Evolutionary conservation across 2,888 invertebrate species (phyloP).

Genomic region (Spialia ferax): DNA sequence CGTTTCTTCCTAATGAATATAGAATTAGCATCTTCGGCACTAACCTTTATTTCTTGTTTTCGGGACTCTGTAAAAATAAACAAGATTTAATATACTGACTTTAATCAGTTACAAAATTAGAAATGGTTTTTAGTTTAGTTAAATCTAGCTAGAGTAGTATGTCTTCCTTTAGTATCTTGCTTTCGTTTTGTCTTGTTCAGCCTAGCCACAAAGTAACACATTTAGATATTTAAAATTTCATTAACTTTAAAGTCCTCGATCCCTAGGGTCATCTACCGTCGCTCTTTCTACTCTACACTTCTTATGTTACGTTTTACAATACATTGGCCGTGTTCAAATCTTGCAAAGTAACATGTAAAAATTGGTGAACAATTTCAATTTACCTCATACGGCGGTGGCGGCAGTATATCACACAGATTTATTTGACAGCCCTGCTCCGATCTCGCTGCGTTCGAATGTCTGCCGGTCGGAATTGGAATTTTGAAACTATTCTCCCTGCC

Average conservation of each 20-base stretch:
- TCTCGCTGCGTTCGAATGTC: constrained; percentile 80
- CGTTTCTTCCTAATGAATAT: constrained; percentile 48
- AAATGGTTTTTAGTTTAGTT: no score
- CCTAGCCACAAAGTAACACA: no score
- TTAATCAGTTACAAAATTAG: no score
- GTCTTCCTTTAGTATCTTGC: no score
- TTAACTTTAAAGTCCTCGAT: constrained; percentile 10
- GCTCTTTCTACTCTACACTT: no score
- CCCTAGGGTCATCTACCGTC: neutral
- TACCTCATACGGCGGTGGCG: constrained; percentile 88
- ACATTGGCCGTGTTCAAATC: neutral
- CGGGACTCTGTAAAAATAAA: constrained; percentile 70
- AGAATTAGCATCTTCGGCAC: constrained; percentile 40
- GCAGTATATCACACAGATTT: constrained; percentile 89
- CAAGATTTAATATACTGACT: constrained; percentile 30
- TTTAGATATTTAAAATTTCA: neutral
- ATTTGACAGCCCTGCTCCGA: constrained; percentile 85
- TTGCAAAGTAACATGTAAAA: constrained; percentile 48
- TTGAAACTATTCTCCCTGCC: constrained; percentile 84
- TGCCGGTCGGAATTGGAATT: constrained; percentile 80
- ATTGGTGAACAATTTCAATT: constrained; percentile 63
- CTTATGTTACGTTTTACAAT: no score
- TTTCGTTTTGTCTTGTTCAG: no score
- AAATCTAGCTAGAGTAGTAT: no score
- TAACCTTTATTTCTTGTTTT: constrained; percentile 62